Evolutionary conservation across 2,113 vertebrate genomes (phyloP).

Genomic region (Apeltes quadracus): DNA sequence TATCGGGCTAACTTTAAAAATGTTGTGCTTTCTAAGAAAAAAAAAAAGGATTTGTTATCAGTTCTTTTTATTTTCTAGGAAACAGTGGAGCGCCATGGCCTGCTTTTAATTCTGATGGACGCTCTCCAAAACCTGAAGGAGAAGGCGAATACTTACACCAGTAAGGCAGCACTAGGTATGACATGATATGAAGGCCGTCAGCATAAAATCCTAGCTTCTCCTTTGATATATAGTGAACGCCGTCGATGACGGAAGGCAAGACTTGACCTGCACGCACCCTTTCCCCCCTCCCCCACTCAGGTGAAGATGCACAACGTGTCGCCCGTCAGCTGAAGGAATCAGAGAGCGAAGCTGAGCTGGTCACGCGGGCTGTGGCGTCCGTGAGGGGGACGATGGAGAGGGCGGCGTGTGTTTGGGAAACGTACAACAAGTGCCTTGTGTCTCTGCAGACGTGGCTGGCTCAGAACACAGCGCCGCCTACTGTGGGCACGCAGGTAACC

Average conservation of each 20-base stretch:
- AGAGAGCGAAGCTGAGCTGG: conserved; percentile 29
- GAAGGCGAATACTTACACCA: conserved; percentile 39
- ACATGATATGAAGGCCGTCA: background rate
- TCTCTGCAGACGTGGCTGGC: conserved; percentile 50
- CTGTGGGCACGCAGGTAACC: conserved; percentile 21
- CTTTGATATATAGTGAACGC: background rate
- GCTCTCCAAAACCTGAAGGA: conserved; percentile 48
- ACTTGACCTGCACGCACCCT: background rate
- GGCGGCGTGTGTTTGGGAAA: conserved; percentile 45
- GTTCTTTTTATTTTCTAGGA: conserved; percentile 35
- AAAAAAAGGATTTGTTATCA: background rate
- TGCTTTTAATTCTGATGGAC: conserved; percentile 45
- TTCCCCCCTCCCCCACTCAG: conserved; percentile 8
- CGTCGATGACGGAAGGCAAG: background rate
- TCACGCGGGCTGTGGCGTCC: conserved; percentile 20
- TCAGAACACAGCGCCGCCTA: background rate
- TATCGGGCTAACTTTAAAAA: background rate
- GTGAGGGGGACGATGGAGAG: conserved; percentile 46
- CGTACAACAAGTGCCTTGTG: conserved; percentile 25
- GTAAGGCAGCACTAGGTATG: conserved; percentile 54
- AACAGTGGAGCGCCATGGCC: conserved; percentile 35
- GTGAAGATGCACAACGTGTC: conserved; percentile 30
- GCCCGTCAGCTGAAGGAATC: conserved; percentile 43
- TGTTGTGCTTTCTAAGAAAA: background rate
- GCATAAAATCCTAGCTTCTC: background rate